Evolutionary conservation across 1,140 invertebrate species (phyloP).

Genomic region (Dendrolimus kikuchii): DNA sequence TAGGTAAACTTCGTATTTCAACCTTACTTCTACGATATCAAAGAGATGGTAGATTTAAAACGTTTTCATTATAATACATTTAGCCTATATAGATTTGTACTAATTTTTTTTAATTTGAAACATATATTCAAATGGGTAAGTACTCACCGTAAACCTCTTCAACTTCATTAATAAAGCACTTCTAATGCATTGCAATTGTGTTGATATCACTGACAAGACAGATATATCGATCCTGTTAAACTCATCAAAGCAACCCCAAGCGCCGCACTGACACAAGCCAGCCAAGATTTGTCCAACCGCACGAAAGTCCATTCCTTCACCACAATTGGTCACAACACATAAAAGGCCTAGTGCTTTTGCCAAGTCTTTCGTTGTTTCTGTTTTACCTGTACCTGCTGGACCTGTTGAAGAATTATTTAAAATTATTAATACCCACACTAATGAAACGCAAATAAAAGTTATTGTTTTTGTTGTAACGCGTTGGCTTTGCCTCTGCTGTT

Average conservation of each 20-base stretch:
- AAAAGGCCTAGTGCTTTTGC: conserved; percentile 90
- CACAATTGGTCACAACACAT: conserved; percentile 93
- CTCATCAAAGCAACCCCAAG: conserved; percentile 94
- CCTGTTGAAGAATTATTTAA: conserved; percentile 50
- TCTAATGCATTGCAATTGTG: conserved; percentile 90
- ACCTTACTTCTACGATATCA: not conserved
- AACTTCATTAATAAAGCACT: conserved; percentile 84
- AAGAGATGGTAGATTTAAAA: not conserved
- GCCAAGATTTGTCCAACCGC: conserved; percentile 89
- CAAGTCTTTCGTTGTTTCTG: conserved; percentile 92
- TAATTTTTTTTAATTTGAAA: too few species aligned
- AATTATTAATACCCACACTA: too few species aligned
- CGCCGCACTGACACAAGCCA: conserved; percentile 86
- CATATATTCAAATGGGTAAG: too few species aligned
- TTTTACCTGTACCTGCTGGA: conserved; percentile 91
- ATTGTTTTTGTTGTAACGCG: too few species aligned
- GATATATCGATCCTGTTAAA: conserved; percentile 94
- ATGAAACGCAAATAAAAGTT: too few species aligned
- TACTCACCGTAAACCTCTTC: conserved; percentile 79
- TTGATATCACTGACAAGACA: conserved; percentile 92
- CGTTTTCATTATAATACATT: too few species aligned
- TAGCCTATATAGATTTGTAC: too few species aligned
- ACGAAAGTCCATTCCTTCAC: conserved; percentile 92
- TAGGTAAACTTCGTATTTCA: not conserved
- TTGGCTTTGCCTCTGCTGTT: too few species aligned